A percentile compares a stretch with the other conserved stretches of the same genome.
Conservation (phyloP, 2,113 vertebrate genomes). For the Trachemys scripta region DNA sequence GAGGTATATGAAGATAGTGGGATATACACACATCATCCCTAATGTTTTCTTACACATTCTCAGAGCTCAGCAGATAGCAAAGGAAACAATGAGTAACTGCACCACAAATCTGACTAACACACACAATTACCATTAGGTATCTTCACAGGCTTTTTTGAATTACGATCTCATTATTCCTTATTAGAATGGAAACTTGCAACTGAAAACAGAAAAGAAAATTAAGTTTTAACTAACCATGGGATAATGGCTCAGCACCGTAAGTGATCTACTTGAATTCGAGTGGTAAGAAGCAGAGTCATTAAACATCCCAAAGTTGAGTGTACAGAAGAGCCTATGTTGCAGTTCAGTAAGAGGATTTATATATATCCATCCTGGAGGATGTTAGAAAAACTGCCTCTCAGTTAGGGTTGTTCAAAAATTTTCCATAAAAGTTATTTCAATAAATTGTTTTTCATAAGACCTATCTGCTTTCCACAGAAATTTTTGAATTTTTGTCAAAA, state of each 20-base stretch:
- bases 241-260: not conserved
- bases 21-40: not conserved
- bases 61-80: not conserved
- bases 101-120: not conserved
- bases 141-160: not conserved
- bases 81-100: not conserved
- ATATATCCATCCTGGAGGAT: fast-evolving
- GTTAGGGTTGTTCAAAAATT: not conserved
- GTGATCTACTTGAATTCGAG: not conserved
- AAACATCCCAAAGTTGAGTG: not conserved
- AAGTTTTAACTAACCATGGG: not conserved
- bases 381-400: not conserved
- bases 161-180: not conserved
- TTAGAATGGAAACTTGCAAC: too few species aligned
- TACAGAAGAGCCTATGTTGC: fast-evolving
- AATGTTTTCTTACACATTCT: not conserved
- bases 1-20: not conserved
- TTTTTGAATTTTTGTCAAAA: not conserved
- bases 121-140: not conserved
- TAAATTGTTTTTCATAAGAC: not conserved
- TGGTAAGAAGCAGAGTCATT: not conserved
- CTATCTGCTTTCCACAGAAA: not conserved
- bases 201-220: not conserved
- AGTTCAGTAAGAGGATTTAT: not conserved
- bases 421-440: not conserved